These are phyloP conservation scores for Hirundichthys speculiger DNA, from an alignment of 2,113 vertebrate genomes.

Conservation along the genomic window DNA sequence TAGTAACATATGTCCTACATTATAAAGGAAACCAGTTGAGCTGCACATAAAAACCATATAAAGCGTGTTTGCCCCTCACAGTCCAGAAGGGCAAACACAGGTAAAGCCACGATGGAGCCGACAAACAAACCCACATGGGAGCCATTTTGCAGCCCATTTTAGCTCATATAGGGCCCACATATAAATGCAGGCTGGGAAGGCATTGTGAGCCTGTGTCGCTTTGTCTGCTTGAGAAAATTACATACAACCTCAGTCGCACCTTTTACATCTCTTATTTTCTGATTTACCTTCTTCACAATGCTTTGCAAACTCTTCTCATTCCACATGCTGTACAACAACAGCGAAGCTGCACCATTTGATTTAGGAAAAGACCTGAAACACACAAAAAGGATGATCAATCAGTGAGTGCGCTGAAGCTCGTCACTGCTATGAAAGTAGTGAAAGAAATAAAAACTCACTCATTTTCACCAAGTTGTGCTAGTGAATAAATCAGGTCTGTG, in stretches of 20 bases:
- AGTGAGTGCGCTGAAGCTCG: not conserved
- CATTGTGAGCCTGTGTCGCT: no score
- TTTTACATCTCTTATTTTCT: not conserved
- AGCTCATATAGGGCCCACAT: no score
- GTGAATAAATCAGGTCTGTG: slow-evolving; percentile 75
- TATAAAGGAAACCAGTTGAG: no score
- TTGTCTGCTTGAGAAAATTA: not conserved
- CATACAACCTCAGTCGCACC: not conserved
- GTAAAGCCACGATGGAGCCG: no score
- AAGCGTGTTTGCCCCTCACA: no score
- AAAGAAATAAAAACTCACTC: slow-evolving; percentile 71
- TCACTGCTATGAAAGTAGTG: not conserved
- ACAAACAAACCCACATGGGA: no score
- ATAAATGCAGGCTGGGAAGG: no score
- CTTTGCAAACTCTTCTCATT: slow-evolving; percentile 86
- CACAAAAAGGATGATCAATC: not conserved
- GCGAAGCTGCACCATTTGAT: slow-evolving; percentile 83
- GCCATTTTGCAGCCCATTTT: no score
- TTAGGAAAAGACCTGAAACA: slow-evolving; percentile 70
- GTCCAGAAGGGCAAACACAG: no score
- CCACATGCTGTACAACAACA: slow-evolving; percentile 90
- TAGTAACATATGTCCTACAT: no score
- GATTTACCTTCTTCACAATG: slow-evolving; percentile 86
- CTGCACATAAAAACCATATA: no score
- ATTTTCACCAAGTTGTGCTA: slow-evolving; percentile 81